These are phyloP conservation scores for Ascaphus truei DNA, from an alignment of 2,113 vertebrate species.

Conservation along the genomic window DNA sequence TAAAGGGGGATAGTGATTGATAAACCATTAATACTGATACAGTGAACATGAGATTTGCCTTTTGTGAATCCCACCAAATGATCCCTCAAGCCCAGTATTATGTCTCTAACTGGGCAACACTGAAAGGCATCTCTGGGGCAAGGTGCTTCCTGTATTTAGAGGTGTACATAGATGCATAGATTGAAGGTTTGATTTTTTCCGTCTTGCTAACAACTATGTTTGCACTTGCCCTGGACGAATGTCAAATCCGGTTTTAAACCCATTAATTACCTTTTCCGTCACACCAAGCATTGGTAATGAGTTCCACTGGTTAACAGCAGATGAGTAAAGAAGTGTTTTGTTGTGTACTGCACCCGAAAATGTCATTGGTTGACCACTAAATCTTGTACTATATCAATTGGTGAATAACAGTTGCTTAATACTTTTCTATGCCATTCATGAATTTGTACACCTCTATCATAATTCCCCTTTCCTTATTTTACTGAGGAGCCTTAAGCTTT, in stretches of 20 bases:
- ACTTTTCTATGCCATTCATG: too few species aligned
- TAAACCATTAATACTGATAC: not conserved
- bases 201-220: conserved; percentile 20
- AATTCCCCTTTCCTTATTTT: too few species aligned
- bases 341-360: too few species aligned
- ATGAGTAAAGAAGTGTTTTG: not conserved
- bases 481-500: too few species aligned
- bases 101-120: not conserved
- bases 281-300: conserved; percentile 4
- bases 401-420: too few species aligned
- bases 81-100: not conserved
- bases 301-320: not conserved
- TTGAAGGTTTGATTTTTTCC: not conserved
- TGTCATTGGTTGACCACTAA: too few species aligned
- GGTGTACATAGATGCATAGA: not conserved
- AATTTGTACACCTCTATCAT: too few species aligned
- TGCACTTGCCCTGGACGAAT: conserved; percentile 7
- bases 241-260: conserved; percentile 24
- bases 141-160: not conserved
- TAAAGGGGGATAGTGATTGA: not conserved
- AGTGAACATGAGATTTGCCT: not conserved
- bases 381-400: too few species aligned
- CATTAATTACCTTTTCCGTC: conserved; percentile 20
- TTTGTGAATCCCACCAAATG: too few species aligned
- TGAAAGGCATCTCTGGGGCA: not conserved